Evolutionary conservation across 1,140 invertebrate species (phyloP), one percentile per base, ranked within the genome.

Genomic region (Ostrea denselamellosa): DNA sequence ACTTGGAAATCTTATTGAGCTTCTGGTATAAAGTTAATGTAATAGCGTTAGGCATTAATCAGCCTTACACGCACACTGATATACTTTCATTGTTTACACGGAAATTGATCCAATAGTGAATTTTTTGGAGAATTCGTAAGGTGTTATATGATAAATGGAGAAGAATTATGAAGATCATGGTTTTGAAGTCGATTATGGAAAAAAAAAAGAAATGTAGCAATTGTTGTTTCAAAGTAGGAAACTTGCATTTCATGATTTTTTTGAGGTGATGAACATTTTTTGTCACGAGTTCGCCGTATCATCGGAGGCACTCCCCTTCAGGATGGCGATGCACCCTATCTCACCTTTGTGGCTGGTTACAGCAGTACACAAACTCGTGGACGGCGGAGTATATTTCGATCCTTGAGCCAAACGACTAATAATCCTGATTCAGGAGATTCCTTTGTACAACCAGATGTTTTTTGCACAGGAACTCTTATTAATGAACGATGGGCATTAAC

Each of bases 391-490:
- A 77, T 77, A 14, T 77, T 77, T 17, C 10, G 25, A 28, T 77
- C 68, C 1, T 28, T 77, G 2, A 34, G 9, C 22, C 14, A 8
- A 10, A 77, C 58, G 14, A 12, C 58, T 7, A 28, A 9, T 12
- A 34, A 4, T 9, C 68, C 8, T 10, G n/a, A 25, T 0, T 10
- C 9, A 2, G 25, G 28, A 12, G 68, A 77, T 9, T 5, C 34
- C 5, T 44, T 44, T 44, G 34, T 44, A 44, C 2, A 2, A 44
- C 34, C 34, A 44, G 5, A 5, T 44, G 97, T 97, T 88, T 96
- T 97, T 91, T 99, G 98, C 92, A 98, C 97, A 0, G 98, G 97
- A 8, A 96, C 97, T 10, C 96, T 99, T 8, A 94, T 99, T 53
- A 96, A 96, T 88, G 96, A 97, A 83, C 92, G 95, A 81, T 98